A percentile compares a stretch with the other conserved stretches of the same genome.
Evolutionary conservation across 2,797 vertebrate species (phyloP).

Genomic region (Pangasius mekongensis): DNA sequence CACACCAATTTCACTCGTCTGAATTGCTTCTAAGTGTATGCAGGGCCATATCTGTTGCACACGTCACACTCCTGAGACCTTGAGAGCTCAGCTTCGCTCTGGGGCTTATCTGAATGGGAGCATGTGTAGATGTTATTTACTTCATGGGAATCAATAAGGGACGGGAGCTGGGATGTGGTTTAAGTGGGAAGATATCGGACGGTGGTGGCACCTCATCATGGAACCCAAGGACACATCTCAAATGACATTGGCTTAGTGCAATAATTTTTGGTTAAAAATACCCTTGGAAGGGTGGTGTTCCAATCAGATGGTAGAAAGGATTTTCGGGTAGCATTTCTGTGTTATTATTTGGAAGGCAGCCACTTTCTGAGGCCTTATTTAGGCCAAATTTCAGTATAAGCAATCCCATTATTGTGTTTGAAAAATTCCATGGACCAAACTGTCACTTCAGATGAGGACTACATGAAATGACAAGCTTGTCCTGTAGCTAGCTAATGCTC

Average conservation of each 20-base stretch:
- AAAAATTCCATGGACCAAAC: not conserved
- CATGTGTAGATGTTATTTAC: constrained; percentile 33
- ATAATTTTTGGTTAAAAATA: not conserved
- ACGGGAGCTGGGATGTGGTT: constrained; percentile 1
- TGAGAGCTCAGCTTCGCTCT: not conserved
- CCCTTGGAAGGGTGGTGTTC: not conserved
- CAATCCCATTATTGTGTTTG: not conserved
- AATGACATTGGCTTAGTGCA: not conserved
- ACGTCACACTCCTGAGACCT: constrained; percentile 2
- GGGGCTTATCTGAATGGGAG: constrained; percentile 1
- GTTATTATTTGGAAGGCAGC: not conserved
- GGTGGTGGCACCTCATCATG: not conserved
- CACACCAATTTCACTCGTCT: not conserved
- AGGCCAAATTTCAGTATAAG: not conserved
- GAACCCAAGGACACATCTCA: not conserved
- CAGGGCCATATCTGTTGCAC: constrained; percentile 25
- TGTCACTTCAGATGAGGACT: not conserved
- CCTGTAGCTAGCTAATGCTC: not conserved
- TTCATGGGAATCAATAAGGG: constrained; percentile 12
- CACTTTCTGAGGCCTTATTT: not conserved
- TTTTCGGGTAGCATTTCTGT: not conserved
- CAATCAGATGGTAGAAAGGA: not conserved
- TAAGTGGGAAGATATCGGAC: not conserved
- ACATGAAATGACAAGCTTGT: not conserved
- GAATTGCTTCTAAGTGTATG: not conserved